phyloP scores from a whole-genome alignment of 1,140 invertebrate genomes.

The Achatina immaculata region DNA sequence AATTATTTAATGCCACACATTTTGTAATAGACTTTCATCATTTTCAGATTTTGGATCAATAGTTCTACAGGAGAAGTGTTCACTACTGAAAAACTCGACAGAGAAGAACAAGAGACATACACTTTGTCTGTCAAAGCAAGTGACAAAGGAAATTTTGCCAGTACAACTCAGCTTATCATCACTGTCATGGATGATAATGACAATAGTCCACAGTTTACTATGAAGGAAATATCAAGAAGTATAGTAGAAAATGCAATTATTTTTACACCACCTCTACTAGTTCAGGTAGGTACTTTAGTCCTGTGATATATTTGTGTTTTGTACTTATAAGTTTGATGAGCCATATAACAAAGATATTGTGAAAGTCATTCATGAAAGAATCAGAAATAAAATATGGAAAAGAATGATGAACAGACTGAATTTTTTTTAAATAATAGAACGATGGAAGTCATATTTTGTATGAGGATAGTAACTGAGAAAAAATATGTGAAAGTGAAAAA shows the following conservation, averaged over 20 bases:
- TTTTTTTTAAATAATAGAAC: no score
- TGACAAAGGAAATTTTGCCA: constrained; percentile 1
- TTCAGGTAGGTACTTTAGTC: constrained; percentile 13
- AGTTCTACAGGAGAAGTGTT: background rate
- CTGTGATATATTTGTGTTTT: no score
- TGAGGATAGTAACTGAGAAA: no score
- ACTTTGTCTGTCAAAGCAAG: background rate
- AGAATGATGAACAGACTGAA: no score
- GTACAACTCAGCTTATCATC: constrained; percentile 32
- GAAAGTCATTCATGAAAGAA: no score
- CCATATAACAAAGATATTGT: no score
- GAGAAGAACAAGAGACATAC: background rate
- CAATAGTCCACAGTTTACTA: constrained; percentile 35
- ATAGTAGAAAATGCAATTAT: background rate
- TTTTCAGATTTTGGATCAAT: constrained; percentile 7
- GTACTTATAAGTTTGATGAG: no score
- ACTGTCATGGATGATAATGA: constrained; percentile 43
- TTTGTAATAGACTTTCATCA: no score
- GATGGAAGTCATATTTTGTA: no score
- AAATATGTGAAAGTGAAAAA: no score
- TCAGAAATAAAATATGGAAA: no score
- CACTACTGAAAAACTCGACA: background rate
- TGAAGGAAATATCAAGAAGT: background rate
- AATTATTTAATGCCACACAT: no score
- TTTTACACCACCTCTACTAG: background rate